These are phyloP conservation scores for Papilio demoleus DNA, from an alignment of 2,888 invertebrate genomes.

Conservation along the genomic window DNA sequence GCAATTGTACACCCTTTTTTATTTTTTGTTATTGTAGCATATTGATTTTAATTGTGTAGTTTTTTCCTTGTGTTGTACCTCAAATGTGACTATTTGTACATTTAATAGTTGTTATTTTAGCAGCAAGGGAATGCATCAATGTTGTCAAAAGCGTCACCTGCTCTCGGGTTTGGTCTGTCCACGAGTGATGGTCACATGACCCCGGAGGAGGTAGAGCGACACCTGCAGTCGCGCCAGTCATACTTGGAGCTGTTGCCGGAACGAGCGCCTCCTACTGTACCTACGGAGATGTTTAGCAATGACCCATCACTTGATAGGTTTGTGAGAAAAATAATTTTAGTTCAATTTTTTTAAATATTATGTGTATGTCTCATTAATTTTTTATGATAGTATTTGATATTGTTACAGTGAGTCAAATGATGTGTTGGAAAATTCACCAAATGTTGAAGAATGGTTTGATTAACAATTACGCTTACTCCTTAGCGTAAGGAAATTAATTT, in stretches of 20 bases:
- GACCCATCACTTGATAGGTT: conserved; percentile 95
- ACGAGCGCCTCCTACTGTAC: conserved; percentile 94
- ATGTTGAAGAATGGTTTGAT: conserved; percentile 91
- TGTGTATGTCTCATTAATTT: too few species aligned
- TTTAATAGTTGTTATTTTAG: conserved; percentile 58
- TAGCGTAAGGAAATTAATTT: conserved; percentile 8
- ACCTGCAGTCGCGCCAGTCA: conserved; percentile 92
- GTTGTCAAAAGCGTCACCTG: conserved; percentile 82
- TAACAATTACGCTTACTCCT: conserved; percentile 50
- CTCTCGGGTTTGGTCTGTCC: conserved; percentile 67
- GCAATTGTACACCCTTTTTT: conserved; percentile 21
- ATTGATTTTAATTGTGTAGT: conserved; percentile 18
- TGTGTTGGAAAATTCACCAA: conserved; percentile 92
- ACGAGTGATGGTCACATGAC: conserved; percentile 92
- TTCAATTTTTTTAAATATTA: too few species aligned
- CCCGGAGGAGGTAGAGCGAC: conserved; percentile 95
- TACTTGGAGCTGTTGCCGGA: conserved; percentile 92
- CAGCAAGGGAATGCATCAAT: conserved; percentile 79
- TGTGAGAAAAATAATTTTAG: conserved; percentile 24
- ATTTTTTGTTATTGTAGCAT: conserved; percentile 21
- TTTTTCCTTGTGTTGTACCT: not conserved
- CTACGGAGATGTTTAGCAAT: conserved; percentile 97
- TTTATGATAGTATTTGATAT: conserved; percentile 47
- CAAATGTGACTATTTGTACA: conserved; percentile 5
- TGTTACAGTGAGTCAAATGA: conserved; percentile 92